Base-by-base conservation (phyloP, 2,888 invertebrate genomes). In the Pyrrhia umbra region DNA sequence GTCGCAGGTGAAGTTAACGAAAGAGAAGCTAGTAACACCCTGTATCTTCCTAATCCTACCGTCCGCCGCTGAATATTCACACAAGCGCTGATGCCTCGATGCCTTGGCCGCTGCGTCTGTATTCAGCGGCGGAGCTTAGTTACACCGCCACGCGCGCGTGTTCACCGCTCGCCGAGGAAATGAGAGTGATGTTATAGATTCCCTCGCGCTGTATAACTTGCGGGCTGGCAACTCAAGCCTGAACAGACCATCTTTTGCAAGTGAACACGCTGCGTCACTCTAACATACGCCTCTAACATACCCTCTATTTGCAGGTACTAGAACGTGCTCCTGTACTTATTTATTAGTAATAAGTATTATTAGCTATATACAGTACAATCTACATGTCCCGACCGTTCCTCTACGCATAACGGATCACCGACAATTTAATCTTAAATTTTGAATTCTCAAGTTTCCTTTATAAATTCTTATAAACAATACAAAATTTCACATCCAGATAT, bases 1-100 rank as follows among this genome's bases (percentile, higher is more conserved):
- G 50, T 59, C 47, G 58, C 55, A 45, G 40, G 63, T 56, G 57
- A 47, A 56, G 42, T 59, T 40, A 78, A 80, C 57, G 68, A 81
- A 77, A 79, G 83, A 87, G 89, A 91, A 90, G 87, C 84, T 87
- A 85, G 90, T 89, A 90, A 91, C 92, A 92, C 88, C 89, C 92
- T 92, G 92, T 88, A 85, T 85, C 75, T 82, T 85, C 82, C 83
- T 88, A 86, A 86, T 62, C 78, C 85, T 88, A 88, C 79, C 76
- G 72, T 80, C 82, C 64, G 57, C 69, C 76, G 68, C 63, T 80
- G 78, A 79, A 82, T 58, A 66, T 59, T 64, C n/a, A n/a, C 59
- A 64, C 70, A 16, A 52, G 30, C 20, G 45, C n/a, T 8, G 13
- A 1, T 2, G 16, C 6, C 18, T 39, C 15, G 16, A n/a, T 8